Evolutionary conservation across 2,797 vertebrate genomes (phyloP).

Genomic region (Iguana delicatissima): DNA sequence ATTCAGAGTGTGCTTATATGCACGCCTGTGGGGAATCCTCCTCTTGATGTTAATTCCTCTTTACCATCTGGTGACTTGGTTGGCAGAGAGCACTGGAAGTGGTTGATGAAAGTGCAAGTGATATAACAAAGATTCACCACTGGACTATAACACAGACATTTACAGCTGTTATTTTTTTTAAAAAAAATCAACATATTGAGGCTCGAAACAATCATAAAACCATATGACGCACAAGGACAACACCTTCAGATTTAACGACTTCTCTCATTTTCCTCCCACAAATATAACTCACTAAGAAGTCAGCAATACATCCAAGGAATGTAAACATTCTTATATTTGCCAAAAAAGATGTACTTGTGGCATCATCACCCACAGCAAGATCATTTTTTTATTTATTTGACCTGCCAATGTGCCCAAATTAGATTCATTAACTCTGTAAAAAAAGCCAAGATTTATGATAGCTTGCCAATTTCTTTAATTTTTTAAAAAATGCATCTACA

Average conservation of each 20-base stretch:
- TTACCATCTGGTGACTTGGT: slow-evolving; percentile 15
- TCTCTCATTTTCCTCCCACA: slow-evolving; percentile 23
- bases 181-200: neutral
- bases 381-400: slow-evolving; percentile 31
- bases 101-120: slow-evolving; percentile 50
- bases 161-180: slow-evolving; percentile 45
- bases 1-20: slow-evolving; percentile 13
- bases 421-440: slow-evolving; percentile 17
- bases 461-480: slow-evolving; percentile 1
- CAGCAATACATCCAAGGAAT: neutral
- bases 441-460: slow-evolving; percentile 26
- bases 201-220: slow-evolving; percentile 39
- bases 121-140: slow-evolving; percentile 42
- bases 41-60: slow-evolving; percentile 41
- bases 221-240: slow-evolving; percentile 31
- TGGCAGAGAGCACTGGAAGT: neutral
- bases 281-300: slow-evolving; percentile 29
- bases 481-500: neutral
- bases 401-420: neutral
- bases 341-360: slow-evolving; percentile 8
- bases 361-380: neutral
- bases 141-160: slow-evolving; percentile 24
- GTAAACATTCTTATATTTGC: neutral
- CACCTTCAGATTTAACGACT: slow-evolving; percentile 9
- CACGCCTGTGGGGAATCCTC: neutral